Evolutionary conservation across 2,888 invertebrate species (phyloP).

Genomic region (Pollenia angustigena): DNA sequence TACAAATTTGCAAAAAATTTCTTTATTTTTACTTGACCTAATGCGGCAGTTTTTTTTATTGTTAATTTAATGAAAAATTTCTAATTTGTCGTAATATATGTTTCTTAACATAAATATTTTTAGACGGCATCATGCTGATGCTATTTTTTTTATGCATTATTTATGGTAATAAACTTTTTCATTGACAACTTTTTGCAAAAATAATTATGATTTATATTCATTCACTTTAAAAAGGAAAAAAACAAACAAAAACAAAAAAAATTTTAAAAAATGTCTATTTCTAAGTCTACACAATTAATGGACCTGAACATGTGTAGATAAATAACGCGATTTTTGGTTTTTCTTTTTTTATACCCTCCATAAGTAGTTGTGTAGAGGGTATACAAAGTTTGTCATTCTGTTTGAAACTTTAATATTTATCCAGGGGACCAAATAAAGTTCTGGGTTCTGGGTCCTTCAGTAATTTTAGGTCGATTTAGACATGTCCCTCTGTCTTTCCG

Average conservation of each 20-base stretch:
- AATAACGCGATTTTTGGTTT: conserved; percentile 43
- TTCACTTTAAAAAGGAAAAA: conserved; percentile 6
- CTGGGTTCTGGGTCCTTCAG: too few relatives aligned
- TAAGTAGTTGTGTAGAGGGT: too few relatives aligned
- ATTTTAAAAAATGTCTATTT: conserved; percentile 43
- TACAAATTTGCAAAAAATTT: too few relatives aligned
- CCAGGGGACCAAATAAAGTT: too few relatives aligned
- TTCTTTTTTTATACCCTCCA: not conserved
- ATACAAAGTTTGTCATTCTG: too few relatives aligned
- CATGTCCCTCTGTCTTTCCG: too few relatives aligned
- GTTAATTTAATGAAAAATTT: too few relatives aligned
- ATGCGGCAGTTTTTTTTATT: too few relatives aligned
- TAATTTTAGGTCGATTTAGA: too few relatives aligned
- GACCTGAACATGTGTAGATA: conserved; percentile 67
- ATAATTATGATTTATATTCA: conserved; percentile 61
- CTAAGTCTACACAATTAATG: conserved; percentile 66
- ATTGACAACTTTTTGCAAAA: conserved; percentile 67
- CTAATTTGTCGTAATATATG: not conserved
- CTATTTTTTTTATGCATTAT: conserved; percentile 33
- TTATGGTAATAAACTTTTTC: conserved; percentile 56
- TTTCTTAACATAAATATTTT: not conserved
- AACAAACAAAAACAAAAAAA: too few relatives aligned
- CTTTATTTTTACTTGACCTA: too few relatives aligned
- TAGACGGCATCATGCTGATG: not conserved
- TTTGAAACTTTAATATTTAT: too few relatives aligned